Evolutionary conservation across 2,888 invertebrate species (phyloP).

Genomic region (Lasioglossum marginatum): DNA sequence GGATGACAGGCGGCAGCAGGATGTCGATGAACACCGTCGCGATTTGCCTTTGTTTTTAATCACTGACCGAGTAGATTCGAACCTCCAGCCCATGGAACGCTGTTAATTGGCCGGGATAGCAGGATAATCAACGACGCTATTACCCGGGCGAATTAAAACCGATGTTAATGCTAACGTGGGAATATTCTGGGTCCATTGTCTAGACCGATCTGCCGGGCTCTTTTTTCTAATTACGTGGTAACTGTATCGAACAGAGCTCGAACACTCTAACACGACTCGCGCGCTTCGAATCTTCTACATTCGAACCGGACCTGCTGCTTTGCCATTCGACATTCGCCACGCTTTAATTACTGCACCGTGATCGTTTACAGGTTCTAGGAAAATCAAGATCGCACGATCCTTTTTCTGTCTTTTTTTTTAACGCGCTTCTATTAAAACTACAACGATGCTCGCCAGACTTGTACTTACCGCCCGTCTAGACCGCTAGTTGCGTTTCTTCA

Average conservation of each 20-base stretch:
- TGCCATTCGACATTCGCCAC: background rate
- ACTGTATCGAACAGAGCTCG: conserved; percentile 53
- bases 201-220: conserved; percentile 46
- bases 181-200: conserved; percentile 65
- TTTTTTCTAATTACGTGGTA: conserved; percentile 54
- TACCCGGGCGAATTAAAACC: conserved; percentile 70
- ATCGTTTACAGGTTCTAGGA: conserved; percentile 1
- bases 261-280: background rate
- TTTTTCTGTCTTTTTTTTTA: background rate
- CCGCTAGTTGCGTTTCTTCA: background rate
- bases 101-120: conserved; percentile 67
- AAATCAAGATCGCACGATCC: background rate
- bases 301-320: conserved; percentile 4
- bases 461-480: conserved; percentile 1
- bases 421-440: background rate
- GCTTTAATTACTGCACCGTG: background rate
- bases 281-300: conserved; percentile 15
- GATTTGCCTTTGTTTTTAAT: conserved; percentile 60
- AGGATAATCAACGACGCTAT: conserved; percentile 66
- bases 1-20: conserved; percentile 48
- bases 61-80: conserved; percentile 62
- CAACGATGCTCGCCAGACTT: background rate
- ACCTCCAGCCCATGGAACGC: conserved; percentile 51
- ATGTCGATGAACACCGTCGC: conserved; percentile 60
- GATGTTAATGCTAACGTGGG: conserved; percentile 70